These are phyloP conservation scores for Phyllopteryx taeniolatus DNA, from an alignment of 2,113 vertebrate species.

Conservation along the genomic window DNA sequence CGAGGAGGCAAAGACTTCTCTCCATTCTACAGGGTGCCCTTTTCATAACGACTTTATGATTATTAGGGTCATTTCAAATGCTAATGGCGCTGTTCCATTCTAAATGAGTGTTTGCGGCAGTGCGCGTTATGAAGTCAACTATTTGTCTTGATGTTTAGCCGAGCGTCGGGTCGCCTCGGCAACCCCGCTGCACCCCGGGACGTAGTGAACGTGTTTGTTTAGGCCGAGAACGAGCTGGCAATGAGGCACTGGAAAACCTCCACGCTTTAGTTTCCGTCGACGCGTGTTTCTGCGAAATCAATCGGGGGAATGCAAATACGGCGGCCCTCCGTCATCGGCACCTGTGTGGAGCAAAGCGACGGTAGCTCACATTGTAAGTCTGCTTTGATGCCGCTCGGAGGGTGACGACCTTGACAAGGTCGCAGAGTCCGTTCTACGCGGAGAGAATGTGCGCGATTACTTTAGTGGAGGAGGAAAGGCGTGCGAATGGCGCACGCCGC, in stretches of 20 bases:
- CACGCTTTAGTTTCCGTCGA: conserved; percentile 2
- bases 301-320: neutral
- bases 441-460: conserved; percentile 32
- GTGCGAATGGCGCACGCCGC: conserved; percentile 17
- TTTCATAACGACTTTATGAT: too few relatives aligned
- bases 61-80: too few relatives aligned
- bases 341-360: neutral
- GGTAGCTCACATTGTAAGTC: neutral
- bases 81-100: too few relatives aligned
- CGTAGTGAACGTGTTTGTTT: neutral
- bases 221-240: neutral
- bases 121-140: too few relatives aligned
- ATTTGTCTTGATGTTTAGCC: too few relatives aligned
- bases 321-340: too few relatives aligned
- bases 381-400: neutral
- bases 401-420: conserved; percentile 49
- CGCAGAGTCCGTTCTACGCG: conserved; percentile 20
- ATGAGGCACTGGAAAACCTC: conserved; percentile 11
- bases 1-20: too few relatives aligned
- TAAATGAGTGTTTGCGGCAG: too few relatives aligned
- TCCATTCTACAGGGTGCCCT: too few relatives aligned
- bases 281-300: neutral
- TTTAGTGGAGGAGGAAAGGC: conserved; percentile 19
- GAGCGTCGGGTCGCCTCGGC: too few relatives aligned
- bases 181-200: neutral